phyloP scores from a whole-genome alignment of 2,797 vertebrate genomes.

The Lates japonicus region DNA sequence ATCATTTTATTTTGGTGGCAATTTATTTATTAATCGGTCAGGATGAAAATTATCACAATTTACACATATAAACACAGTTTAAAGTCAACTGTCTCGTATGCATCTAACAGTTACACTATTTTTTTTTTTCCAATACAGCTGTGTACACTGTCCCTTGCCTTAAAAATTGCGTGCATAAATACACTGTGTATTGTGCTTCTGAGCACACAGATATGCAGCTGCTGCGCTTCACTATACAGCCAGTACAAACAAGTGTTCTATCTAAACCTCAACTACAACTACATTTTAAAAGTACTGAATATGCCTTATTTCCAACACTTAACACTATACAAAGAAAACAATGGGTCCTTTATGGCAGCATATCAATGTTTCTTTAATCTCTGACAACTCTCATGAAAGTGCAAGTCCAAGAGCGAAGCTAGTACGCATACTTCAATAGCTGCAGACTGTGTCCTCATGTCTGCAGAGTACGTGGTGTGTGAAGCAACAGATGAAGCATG shows the following conservation, averaged over 20 bases:
- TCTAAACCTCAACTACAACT: not conserved
- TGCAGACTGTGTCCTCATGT: slow-evolving; percentile 4
- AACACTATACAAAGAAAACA: not conserved
- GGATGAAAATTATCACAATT: not conserved
- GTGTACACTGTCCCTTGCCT: not conserved
- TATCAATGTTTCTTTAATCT: not conserved
- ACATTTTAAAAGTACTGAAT: not conserved
- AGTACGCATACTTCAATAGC: not conserved
- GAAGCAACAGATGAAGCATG: not conserved
- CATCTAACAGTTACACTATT: not conserved
- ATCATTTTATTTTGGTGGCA: too few species aligned
- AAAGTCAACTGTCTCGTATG: too few species aligned
- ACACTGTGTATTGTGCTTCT: not conserved
- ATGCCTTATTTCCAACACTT: slow-evolving; percentile 11
- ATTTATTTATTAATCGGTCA: not conserved
- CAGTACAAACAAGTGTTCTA: not conserved
- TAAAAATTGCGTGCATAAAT: not conserved
- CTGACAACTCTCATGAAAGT: not conserved
- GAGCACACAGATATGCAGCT: not conserved
- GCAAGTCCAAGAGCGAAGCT: not conserved
- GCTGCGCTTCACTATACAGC: not conserved
- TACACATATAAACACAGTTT: too few species aligned
- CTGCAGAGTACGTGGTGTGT: not conserved
- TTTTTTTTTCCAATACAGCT: not conserved
- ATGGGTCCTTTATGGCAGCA: not conserved